These are phyloP conservation scores for Cactoblastis cactorum DNA, from an alignment of 2,888 invertebrate species.

Conservation along the genomic window DNA sequence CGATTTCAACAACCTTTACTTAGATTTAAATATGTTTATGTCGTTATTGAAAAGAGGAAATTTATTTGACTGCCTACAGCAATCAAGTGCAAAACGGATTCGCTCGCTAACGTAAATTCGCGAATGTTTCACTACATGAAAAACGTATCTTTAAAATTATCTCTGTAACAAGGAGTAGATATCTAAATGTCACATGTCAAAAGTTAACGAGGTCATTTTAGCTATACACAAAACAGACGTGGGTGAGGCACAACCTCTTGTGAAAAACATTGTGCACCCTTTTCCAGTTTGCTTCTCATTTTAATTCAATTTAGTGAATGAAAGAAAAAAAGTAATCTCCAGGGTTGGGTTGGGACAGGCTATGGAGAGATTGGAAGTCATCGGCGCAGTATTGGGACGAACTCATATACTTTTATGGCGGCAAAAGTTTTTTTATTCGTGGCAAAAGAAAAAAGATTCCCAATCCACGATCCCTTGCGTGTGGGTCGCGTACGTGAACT, in stretches of 20 bases:
- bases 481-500: conserved; percentile 56
- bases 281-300: conserved; percentile 73
- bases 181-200: no score
- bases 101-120: no score
- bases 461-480: conserved; percentile 46
- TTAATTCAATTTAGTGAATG: conserved; percentile 77
- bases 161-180: no score
- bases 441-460: conserved; percentile 69
- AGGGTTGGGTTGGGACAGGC: conserved; percentile 71
- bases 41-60: no score
- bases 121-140: no score
- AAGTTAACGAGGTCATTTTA: conserved; percentile 14
- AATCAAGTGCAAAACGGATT: no score
- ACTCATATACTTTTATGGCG: conserved; percentile 76
- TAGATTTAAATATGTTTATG: no score
- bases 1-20: no score
- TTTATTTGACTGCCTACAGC: no score
- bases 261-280: conserved; percentile 65
- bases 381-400: conserved; percentile 74
- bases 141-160: no score
- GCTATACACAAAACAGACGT: conserved; percentile 32
- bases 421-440: conserved; percentile 72
- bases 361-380: conserved; percentile 75
- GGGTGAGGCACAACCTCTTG: conserved; percentile 49
- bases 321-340: conserved; percentile 75